Base-by-base conservation (phyloP, 35 echinoderm and acorn worm genomes). In the Amphiura filiformis region DNA sequence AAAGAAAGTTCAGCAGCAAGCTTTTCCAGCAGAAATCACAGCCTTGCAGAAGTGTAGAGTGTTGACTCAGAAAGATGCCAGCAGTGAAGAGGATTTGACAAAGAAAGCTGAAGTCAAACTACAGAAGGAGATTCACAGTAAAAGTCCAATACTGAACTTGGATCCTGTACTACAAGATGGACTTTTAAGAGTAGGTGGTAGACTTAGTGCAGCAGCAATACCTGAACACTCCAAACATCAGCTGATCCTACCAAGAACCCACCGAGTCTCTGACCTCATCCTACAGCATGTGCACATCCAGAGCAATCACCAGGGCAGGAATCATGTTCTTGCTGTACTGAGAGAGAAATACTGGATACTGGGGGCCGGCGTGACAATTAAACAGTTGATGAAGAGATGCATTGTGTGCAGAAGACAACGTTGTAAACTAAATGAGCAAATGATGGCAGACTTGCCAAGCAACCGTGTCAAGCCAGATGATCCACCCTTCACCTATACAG, bases 321-420 rank as follows among this genome's bases (percentile, higher is more conserved):
- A 81, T 30, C 84, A 86, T 91, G 90, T 91, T 35, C 38, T 91
- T 36, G 28, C 83, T 30, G 32, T 87, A 20, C 36, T 86, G 39
- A 56, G 84, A 39, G 39, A 91, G 42, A 86, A 39, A 40, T 91
- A 57, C 39, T 91, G 90, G 90, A 56, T 91, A 52, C 81, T 47
- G 7, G 52, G 34, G 52, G 81, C 81, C 26, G 39, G 81, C 34
- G 5, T 47, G 52, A 18, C 34, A 31, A 56, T 83, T 20, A 47
- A 47, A 17, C n/a, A 47, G 34, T 31, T 83, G 23, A 22, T 83
- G 26, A 39, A 47, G 20, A 47, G 52, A 28, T 83, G 38, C 40
- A 23, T 83, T 1, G 42, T 47, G 15, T 56, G 81, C 40, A 75
- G 36, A 39, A 86, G 38, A 33, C 0, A 38, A 35, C 36, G 37